Conservation (phyloP, 2,113 vertebrate species). For the Lophura nycthemera region DNA sequence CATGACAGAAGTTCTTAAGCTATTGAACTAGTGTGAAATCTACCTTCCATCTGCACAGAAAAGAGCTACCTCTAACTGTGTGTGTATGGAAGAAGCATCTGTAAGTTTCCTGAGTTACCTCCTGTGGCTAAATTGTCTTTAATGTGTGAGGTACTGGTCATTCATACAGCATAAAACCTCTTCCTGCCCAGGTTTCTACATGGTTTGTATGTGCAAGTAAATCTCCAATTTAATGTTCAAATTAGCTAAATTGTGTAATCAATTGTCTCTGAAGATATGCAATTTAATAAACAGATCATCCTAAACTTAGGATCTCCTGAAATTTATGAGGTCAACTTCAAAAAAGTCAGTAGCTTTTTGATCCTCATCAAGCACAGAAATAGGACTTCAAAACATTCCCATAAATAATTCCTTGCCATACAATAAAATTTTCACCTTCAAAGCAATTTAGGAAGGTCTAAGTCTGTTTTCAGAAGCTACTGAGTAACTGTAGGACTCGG, state of each 20-base stretch:
- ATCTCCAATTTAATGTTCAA: not conserved
- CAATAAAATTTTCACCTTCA: not conserved
- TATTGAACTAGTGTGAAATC: not conserved
- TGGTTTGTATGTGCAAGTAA: not conserved
- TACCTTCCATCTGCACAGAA: not conserved
- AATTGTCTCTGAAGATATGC: no score
- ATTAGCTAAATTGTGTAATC: not conserved
- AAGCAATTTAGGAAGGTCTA: not conserved
- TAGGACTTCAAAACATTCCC: not conserved
- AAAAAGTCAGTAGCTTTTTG: not conserved
- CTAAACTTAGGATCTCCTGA: not conserved
- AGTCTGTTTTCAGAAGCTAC: not conserved
- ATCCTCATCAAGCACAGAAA: not conserved
- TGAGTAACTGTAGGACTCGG: not conserved
- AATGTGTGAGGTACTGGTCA: not conserved
- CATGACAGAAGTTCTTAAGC: not conserved
- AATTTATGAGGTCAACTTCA: not conserved
- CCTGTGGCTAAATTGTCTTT: not conserved
- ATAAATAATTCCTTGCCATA: not conserved
- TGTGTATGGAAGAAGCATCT: not conserved
- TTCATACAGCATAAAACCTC: not conserved
- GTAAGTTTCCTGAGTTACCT: not conserved
- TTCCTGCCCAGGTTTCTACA: not conserved
- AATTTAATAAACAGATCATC: not conserved
- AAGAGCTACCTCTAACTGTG: not conserved